Evolutionary conservation across 2,888 invertebrate genomes (phyloP).

Genomic region (Phorcus lineatus): DNA sequence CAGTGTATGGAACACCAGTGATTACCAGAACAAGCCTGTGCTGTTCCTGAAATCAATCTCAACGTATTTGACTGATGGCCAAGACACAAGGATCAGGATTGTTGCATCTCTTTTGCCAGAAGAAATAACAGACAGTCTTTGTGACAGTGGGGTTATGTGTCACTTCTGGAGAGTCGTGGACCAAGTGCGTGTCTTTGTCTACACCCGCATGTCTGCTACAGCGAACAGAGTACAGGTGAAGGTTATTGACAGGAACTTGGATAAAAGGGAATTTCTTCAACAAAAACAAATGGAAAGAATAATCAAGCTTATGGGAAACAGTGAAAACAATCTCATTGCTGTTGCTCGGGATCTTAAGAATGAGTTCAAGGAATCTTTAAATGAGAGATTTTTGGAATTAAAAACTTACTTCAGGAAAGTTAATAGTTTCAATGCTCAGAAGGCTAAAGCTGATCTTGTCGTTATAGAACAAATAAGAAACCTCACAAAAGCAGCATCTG

Average conservation of each 20-base stretch:
- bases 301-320: background rate
- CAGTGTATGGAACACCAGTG: background rate
- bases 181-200: background rate
- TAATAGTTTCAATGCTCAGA: background rate
- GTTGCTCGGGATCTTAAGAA: background rate
- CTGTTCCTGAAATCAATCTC: background rate
- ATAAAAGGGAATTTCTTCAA: background rate
- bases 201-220: background rate
- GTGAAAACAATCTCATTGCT: background rate
- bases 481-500: background rate
- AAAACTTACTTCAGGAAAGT: background rate
- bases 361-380: background rate
- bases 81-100: background rate
- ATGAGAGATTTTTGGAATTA: background rate
- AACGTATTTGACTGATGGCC: background rate
- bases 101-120: background rate
- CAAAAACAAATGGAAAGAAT: too few species aligned
- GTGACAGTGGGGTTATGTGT: background rate
- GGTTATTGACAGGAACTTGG: background rate
- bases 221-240: background rate
- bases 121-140: background rate
- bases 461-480: background rate
- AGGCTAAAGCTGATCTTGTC: background rate
- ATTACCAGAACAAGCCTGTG: background rate
- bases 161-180: background rate